A percentile compares a stretch with the other conserved stretches of the same genome.
Conservation (phyloP, 2,888 invertebrate species). For the Notocelia uddmanniana region DNA sequence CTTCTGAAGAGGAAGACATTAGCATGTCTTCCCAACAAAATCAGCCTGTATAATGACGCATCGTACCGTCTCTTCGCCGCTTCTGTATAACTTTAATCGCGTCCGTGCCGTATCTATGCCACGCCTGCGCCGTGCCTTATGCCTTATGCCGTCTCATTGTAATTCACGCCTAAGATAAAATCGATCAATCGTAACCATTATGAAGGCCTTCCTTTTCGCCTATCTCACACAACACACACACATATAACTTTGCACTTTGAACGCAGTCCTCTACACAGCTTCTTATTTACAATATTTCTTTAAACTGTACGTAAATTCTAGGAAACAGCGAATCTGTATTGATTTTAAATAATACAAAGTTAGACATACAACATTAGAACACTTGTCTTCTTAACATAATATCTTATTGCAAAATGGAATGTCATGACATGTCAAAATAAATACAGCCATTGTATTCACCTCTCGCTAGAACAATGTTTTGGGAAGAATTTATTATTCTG, state of each 20-base stretch:
- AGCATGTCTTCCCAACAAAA: too few species aligned
- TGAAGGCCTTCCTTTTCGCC: too few species aligned
- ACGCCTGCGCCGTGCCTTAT: too few species aligned
- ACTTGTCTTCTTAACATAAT: constrained; percentile 12
- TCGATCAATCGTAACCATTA: too few species aligned
- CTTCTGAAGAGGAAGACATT: too few species aligned
- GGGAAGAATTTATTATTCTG: background rate
- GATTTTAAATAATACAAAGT: background rate
- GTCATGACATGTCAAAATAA: constrained; percentile 15
- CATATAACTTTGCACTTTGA: background rate
- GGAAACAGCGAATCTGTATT: constrained; percentile 9
- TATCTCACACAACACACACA: background rate
- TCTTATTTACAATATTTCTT: background rate
- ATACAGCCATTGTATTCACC: background rate
- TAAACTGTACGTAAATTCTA: constrained; percentile 3
- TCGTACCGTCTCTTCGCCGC: too few species aligned
- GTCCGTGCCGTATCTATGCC: too few species aligned
- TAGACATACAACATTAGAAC: constrained; percentile 25
- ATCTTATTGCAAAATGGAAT: constrained; percentile 30
- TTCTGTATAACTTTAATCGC: too few species aligned
- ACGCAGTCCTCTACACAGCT: constrained; percentile 9
- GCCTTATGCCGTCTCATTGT: too few species aligned
- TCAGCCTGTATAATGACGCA: too few species aligned
- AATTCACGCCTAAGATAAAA: too few species aligned
- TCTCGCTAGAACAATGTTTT: background rate